phyloP scores from a whole-genome alignment of 2,113 vertebrate genomes.

The Condylura cristata region DNA sequence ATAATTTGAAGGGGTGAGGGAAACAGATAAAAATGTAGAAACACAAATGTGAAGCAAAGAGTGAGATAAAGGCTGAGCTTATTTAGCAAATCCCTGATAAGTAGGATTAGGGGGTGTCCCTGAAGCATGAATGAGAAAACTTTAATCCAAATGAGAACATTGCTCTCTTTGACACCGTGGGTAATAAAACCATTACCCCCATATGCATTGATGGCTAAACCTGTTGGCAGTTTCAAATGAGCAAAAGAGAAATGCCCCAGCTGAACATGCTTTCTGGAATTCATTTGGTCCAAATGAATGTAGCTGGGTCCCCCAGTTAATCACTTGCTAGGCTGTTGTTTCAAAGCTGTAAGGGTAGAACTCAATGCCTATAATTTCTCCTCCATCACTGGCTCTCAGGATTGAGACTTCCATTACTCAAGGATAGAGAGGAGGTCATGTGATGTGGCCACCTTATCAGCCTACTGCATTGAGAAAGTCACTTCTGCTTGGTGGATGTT shows the following conservation, averaged over 20 bases:
- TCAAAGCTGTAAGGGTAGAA: too few relatives aligned
- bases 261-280: not conserved
- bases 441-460: not conserved
- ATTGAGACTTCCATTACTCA: not conserved
- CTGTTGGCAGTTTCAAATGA: not conserved
- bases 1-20: not conserved
- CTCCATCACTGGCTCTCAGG: not conserved
- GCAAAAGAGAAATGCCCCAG: not conserved
- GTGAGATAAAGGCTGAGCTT: not conserved
- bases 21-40: not conserved
- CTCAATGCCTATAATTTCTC: fast-evolving
- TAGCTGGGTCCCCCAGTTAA: fast-evolving
- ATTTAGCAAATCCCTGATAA: not conserved
- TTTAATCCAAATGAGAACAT: not conserved
- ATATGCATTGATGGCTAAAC: not conserved
- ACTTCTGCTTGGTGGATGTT: not conserved
- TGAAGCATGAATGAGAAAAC: not conserved
- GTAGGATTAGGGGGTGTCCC: not conserved
- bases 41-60: not conserved
- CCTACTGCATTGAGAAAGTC: not conserved
- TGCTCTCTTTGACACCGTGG: not conserved
- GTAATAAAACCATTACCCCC: not conserved
- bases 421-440: not conserved
- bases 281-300: not conserved
- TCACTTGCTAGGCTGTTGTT: not conserved